Evolutionary conservation across 2,113 vertebrate genomes (phyloP).

Genomic region (Plestiodon gilberti): DNA sequence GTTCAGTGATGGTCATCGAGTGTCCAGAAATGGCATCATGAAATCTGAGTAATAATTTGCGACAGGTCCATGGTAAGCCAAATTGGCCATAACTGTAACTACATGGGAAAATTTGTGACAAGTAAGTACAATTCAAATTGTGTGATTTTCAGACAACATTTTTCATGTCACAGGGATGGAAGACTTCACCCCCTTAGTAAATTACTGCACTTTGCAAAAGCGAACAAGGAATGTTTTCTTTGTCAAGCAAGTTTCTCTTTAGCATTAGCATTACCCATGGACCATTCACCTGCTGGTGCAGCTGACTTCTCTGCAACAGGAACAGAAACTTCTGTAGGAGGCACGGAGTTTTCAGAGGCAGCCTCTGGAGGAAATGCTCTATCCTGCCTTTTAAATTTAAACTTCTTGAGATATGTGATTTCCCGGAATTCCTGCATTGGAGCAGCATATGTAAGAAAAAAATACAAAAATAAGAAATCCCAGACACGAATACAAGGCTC

Average conservation of each 20-base stretch:
- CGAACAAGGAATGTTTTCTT: not conserved
- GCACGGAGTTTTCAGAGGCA: constrained; percentile 2
- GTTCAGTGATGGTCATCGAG: too few species aligned
- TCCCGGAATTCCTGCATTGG: constrained; percentile 88
- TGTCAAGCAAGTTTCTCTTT: not conserved
- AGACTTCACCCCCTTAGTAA: not conserved
- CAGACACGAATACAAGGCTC: not conserved
- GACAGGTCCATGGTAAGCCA: too few species aligned
- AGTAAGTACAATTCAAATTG: not conserved
- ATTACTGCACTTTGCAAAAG: not conserved
- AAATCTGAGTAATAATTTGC: too few species aligned
- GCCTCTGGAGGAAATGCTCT: constrained; percentile 83
- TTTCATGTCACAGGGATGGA: not conserved
- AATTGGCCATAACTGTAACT: not conserved
- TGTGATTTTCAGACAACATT: not conserved
- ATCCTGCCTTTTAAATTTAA: constrained; percentile 92
- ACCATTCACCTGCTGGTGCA: constrained; percentile 74
- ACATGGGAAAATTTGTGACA: not conserved
- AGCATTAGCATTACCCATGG: not conserved
- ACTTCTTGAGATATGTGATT: constrained; percentile 93
- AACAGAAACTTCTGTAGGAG: constrained; percentile 55
- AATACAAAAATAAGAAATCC: not conserved
- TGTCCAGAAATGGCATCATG: too few species aligned
- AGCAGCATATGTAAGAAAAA: constrained; percentile 32
- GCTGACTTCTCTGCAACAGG: constrained; percentile 47